Evolutionary conservation across 2,797 vertebrate species (phyloP).

Genomic region (Protonibea diacanthus): DNA sequence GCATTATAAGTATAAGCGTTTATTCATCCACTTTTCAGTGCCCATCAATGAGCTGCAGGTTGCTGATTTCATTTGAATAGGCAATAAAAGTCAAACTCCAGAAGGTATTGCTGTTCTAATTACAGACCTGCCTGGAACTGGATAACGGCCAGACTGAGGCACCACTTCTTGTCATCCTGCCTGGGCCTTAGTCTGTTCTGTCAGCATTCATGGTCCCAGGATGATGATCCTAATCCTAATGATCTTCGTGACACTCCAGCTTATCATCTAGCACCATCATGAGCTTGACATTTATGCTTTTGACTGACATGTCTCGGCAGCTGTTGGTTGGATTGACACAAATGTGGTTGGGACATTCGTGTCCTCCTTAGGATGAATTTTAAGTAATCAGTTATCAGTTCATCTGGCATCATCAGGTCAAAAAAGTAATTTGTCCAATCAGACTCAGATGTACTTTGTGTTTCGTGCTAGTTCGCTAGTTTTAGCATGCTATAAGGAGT

Average conservation of each 20-base stretch:
- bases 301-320: not conserved
- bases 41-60: conserved; percentile 40
- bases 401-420: not conserved
- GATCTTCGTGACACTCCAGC: not conserved
- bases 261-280: not conserved
- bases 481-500: too few relatives aligned
- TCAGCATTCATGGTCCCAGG: not conserved
- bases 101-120: conserved; percentile 61
- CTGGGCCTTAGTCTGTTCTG: not conserved
- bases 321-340: not conserved
- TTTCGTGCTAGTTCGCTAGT: too few relatives aligned
- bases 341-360: not conserved
- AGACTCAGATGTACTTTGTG: not conserved
- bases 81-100: conserved; percentile 65
- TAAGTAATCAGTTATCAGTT: not conserved
- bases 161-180: conserved; percentile 20
- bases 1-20: conserved; percentile 20
- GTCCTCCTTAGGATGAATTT: not conserved
- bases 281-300: not conserved
- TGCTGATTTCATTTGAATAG: conserved; percentile 55
- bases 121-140: conserved; percentile 58
- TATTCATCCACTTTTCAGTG: conserved; percentile 48
- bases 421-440: too few relatives aligned
- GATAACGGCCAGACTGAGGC: conserved; percentile 46
- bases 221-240: not conserved